Conservation (phyloP, 2,113 vertebrate species). For the Copsychus sechellarum region DNA sequence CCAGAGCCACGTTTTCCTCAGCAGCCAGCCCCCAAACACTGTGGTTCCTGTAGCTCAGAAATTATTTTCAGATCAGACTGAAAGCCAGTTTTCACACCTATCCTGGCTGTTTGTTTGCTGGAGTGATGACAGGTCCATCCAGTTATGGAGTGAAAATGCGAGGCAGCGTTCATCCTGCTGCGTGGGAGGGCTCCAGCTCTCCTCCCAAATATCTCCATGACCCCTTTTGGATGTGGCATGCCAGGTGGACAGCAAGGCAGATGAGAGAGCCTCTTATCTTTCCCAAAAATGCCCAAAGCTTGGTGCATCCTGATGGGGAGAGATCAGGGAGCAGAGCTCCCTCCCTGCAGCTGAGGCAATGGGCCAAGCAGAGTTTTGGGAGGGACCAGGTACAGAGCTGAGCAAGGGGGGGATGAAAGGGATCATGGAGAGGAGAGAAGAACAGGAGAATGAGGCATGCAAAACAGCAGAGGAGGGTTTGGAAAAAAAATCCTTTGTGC, state of each 20-base stretch:
- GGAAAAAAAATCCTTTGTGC: conserved; percentile 42
- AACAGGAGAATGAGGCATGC: not conserved
- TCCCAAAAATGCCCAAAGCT: not conserved
- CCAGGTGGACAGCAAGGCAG: not conserved
- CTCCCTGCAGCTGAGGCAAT: not conserved
- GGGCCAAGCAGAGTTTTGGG: not conserved
- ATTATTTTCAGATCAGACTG: not conserved
- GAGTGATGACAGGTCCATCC: not conserved
- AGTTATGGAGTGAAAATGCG: not conserved
- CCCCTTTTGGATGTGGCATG: not conserved
- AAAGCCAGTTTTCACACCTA: conserved; percentile 5
- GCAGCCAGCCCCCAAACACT: not conserved
- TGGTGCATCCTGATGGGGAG: not conserved
- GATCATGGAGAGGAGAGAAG: not conserved
- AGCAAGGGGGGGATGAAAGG: not conserved
- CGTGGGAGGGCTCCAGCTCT: not conserved
- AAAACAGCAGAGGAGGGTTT: not conserved
- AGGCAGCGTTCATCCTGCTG: not conserved
- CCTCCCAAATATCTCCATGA: not conserved
- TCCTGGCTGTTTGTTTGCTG: conserved; percentile 12
- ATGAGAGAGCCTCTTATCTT: not conserved
- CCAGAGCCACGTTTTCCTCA: not conserved
- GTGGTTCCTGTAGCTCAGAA: not conserved
- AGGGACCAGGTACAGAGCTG: not conserved
- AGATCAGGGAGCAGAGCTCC: not conserved